phyloP scores from a whole-genome alignment of 2,888 invertebrate species.

The Idaea aversata region DNA sequence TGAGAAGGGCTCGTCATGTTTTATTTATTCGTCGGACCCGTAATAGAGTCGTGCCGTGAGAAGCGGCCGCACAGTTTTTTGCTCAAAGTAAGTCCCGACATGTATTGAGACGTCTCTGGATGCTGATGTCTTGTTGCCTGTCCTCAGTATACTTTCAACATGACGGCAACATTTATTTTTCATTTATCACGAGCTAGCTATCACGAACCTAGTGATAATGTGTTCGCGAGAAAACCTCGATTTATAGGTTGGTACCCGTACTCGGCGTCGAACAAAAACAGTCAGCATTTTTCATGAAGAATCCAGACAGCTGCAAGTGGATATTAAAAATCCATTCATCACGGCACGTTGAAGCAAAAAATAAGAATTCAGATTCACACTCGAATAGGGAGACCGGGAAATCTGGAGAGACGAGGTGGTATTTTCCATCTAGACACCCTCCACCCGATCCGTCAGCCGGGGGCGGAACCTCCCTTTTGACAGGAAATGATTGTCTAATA shows the following conservation, averaged over 20 bases:
- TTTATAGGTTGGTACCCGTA: conserved; percentile 21
- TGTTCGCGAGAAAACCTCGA: conserved; percentile 28
- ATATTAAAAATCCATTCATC: conserved; percentile 77
- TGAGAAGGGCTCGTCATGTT: conserved; percentile 79
- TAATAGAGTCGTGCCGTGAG: conserved; percentile 80
- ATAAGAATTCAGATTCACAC: conserved; percentile 75
- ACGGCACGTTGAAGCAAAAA: conserved; percentile 61
- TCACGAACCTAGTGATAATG: conserved; percentile 19
- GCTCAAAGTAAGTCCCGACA: conserved; percentile 59
- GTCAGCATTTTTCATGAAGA: conserved; percentile 58
- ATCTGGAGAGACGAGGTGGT: conserved; percentile 74
- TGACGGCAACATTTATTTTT: conserved; percentile 69
- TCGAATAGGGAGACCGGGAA: conserved; percentile 68
- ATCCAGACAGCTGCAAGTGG: conserved; percentile 65
- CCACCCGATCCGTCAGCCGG: conserved; percentile 47
- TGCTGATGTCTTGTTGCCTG: conserved; percentile 77
- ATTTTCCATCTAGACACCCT: conserved; percentile 50
- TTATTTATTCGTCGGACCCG: conserved; percentile 77
- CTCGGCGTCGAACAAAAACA: conserved; percentile 36
- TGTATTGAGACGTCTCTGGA: conserved; percentile 77
- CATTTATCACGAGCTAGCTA: conserved; percentile 23
- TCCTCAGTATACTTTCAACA: conserved; percentile 69
- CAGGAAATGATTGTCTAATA: conserved; percentile 81
- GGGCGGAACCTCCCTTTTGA: conserved; percentile 68
- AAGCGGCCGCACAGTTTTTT: conserved; percentile 74